Conservation (phyloP, 2,888 invertebrate species). For the Limnephilus marmoratus region DNA sequence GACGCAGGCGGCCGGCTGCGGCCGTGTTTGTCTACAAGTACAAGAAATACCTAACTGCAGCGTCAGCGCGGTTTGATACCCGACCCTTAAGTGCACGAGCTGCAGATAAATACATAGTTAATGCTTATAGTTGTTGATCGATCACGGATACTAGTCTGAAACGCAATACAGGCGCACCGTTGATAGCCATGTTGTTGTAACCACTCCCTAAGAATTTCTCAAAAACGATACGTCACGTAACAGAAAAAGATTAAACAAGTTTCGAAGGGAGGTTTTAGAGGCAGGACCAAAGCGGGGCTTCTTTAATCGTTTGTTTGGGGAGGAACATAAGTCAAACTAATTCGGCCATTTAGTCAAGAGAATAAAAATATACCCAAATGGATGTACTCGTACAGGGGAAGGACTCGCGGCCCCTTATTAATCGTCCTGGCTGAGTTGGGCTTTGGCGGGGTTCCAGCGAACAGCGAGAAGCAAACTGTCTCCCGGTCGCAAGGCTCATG, state of each 20-base stretch:
- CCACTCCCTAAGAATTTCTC: neutral
- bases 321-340: neutral
- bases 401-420: conserved; percentile 28
- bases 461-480: neutral
- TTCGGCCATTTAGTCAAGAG: conserved; percentile 11
- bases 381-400: neutral
- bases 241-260: neutral
- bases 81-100: conserved; percentile 4
- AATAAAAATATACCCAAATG: neutral
- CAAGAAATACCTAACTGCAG: too few relatives aligned
- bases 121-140: neutral
- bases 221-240: neutral
- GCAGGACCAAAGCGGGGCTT: neutral
- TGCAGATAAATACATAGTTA: neutral
- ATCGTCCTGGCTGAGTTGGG: conserved; percentile 39
- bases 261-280: neutral
- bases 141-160: neutral
- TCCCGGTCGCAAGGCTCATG: conserved; percentile 18
- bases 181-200: neutral
- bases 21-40: too few relatives aligned
- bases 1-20: too few relatives aligned
- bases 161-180: neutral
- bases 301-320: neutral
- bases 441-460: conserved; percentile 46
- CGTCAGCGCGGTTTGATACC: too few relatives aligned